phyloP scores from a whole-genome alignment of 2,888 invertebrate species.

The Mesoligia furuncula region DNA sequence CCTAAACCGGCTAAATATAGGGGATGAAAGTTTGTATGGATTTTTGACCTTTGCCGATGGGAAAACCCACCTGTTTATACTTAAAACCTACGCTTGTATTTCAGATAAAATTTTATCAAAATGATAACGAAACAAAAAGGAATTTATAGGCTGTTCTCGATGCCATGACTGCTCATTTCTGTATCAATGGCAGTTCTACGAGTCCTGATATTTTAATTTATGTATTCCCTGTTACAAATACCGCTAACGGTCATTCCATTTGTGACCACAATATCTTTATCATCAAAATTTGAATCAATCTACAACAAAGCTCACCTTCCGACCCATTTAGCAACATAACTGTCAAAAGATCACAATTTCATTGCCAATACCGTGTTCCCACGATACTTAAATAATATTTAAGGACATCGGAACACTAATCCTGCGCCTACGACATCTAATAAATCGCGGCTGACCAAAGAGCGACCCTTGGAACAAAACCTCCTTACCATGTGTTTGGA shows the following conservation, averaged over 20 bases:
- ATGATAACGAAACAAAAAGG: too few relatives aligned
- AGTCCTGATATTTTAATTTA: background rate
- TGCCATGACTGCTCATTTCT: too few relatives aligned
- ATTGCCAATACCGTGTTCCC: conserved; percentile 69
- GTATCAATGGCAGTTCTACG: background rate
- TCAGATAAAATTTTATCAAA: background rate
- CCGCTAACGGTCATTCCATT: conserved; percentile 27
- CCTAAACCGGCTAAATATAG: too few relatives aligned
- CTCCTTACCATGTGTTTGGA: conserved; percentile 79
- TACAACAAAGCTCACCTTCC: conserved; percentile 56
- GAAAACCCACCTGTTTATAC: too few relatives aligned
- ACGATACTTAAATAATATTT: conserved; percentile 77
- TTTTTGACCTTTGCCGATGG: too few relatives aligned
- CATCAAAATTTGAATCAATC: conserved; percentile 14
- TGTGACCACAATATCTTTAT: background rate
- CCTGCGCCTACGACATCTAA: conserved; percentile 77
- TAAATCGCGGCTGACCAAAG: conserved; percentile 75
- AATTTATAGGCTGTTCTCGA: too few relatives aligned
- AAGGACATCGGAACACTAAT: conserved; percentile 71
- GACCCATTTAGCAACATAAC: conserved; percentile 65
- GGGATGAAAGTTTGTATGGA: too few relatives aligned
- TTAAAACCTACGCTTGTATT: too few relatives aligned
- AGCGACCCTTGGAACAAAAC: conserved; percentile 79
- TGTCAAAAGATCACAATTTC: conserved; percentile 45
- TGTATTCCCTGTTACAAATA: background rate